A percentile compares a stretch with the other conserved stretches of the same genome.
Evolutionary conservation across 53 echinoderm and acorn worm species (phyloP).

Genomic region (Paracentrotus lividus): DNA sequence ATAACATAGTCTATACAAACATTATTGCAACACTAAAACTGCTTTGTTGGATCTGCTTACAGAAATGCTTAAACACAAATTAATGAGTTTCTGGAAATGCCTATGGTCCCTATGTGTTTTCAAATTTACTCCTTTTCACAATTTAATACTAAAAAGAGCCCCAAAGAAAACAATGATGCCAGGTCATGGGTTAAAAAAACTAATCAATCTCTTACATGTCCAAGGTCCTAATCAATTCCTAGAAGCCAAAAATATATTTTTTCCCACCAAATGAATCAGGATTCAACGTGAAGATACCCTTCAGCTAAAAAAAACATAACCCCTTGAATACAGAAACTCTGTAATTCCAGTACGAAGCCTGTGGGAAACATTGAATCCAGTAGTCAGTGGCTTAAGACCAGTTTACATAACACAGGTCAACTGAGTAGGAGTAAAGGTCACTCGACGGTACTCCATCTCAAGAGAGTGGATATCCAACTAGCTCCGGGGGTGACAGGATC

Average conservation of each 20-base stretch:
- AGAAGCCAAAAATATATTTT: neutral
- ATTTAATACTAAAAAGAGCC: too few relatives aligned
- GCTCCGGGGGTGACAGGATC: conserved; percentile 45
- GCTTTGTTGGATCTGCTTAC: neutral
- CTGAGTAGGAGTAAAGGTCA: neutral
- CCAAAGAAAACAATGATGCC: neutral
- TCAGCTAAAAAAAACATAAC: neutral
- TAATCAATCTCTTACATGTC: neutral
- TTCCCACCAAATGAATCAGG: neutral
- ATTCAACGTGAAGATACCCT: neutral
- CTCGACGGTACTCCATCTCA: neutral
- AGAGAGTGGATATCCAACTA: neutral
- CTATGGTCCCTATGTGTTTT: neutral
- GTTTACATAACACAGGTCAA: conserved; percentile 37
- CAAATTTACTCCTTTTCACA: neutral
- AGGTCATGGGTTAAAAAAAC: neutral
- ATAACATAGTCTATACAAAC: too few relatives aligned
- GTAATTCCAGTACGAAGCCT: too few relatives aligned
- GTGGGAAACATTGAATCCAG: too few relatives aligned
- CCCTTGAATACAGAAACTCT: too few relatives aligned
- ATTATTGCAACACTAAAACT: too few relatives aligned
- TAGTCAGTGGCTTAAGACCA: too few relatives aligned
- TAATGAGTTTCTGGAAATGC: neutral
- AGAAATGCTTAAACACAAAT: neutral
- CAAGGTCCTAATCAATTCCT: neutral